phyloP scores from a whole-genome alignment of 2,888 invertebrate species.

The Chironomus riparius region DNA sequence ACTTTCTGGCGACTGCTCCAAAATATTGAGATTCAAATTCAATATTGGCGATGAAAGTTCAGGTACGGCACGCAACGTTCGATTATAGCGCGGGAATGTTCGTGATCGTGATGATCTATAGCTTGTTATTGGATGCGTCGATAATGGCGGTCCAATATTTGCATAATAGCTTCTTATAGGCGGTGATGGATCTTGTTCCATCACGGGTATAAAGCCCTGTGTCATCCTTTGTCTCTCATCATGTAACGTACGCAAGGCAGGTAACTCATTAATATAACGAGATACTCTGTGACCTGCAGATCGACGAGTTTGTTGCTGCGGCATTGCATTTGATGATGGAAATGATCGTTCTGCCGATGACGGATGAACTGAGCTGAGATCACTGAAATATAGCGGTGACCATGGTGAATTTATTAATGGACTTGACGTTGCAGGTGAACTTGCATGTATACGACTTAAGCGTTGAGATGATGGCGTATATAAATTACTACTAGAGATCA shows the following conservation, averaged over 20 bases:
- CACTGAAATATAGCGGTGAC: slow-evolving; percentile 71
- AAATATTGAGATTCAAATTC: slow-evolving; percentile 44
- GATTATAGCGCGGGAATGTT: slow-evolving; percentile 55
- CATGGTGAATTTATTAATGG: slow-evolving; percentile 53
- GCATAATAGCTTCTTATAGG: slow-evolving; percentile 43
- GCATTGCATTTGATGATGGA: slow-evolving; percentile 62
- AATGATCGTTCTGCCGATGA: slow-evolving; percentile 72
- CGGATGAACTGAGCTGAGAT: slow-evolving; percentile 77
- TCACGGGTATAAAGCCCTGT: slow-evolving; percentile 51
- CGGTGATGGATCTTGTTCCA: slow-evolving; percentile 50
- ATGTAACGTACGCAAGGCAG: slow-evolving; percentile 60
- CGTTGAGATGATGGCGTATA: slow-evolving; percentile 39
- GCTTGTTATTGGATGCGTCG: slow-evolving; percentile 40
- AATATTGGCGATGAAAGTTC: slow-evolving; percentile 57
- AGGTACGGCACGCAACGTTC: slow-evolving; percentile 56
- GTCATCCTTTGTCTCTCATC: slow-evolving; percentile 53
- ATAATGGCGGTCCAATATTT: slow-evolving; percentile 31
- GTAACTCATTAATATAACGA: slow-evolving; percentile 63
- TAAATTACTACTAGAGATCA: slow-evolving; percentile 35
- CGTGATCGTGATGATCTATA: slow-evolving; percentile 45
- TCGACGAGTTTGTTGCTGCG: slow-evolving; percentile 42
- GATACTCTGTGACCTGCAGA: slow-evolving; percentile 46
- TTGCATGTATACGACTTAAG: slow-evolving; percentile 50
- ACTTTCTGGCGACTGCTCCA: slow-evolving; percentile 78
- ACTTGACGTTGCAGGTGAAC: slow-evolving; percentile 57